These are phyloP conservation scores for Protonemura montana DNA, from an alignment of 2,888 invertebrate genomes.

Conservation along the genomic window DNA sequence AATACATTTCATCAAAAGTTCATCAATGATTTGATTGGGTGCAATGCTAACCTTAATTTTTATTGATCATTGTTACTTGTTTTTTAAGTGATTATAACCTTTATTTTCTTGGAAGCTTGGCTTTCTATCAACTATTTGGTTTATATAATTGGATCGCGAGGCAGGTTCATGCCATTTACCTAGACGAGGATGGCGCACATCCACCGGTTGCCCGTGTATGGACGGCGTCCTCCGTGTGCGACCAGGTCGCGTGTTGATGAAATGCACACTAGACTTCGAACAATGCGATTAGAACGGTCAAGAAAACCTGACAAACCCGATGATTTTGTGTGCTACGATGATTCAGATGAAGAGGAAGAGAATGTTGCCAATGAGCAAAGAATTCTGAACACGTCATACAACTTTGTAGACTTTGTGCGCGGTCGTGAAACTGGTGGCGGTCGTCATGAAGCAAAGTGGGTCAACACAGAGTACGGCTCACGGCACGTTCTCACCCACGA, in stretches of 20 bases:
- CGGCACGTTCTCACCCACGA: constrained; percentile 89
- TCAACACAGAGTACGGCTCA: constrained; percentile 82
- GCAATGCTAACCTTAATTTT: neutral
- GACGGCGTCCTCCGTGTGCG: constrained; percentile 80
- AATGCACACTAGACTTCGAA: constrained; percentile 72
- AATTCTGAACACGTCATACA: constrained; percentile 80
- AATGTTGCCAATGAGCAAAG: constrained; percentile 75
- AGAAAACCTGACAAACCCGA: constrained; percentile 87
- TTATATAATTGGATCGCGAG: neutral
- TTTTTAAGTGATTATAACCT: neutral
- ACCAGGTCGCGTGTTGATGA: constrained; percentile 76
- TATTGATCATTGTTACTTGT: neutral
- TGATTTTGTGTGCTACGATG: constrained; percentile 89
- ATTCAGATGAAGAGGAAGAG: constrained; percentile 87
- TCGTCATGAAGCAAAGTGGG: constrained; percentile 68
- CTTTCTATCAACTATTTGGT: neutral
- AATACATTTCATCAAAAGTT: neutral
- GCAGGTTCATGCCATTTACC: constrained; percentile 9
- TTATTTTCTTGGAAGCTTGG: neutral
- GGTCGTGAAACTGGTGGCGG: constrained; percentile 77
- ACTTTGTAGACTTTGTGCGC: constrained; percentile 84
- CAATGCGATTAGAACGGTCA: constrained; percentile 71
- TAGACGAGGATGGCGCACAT: constrained; percentile 72
- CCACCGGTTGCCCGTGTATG: constrained; percentile 73
- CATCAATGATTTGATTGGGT: neutral